Evolutionary conservation across 1,140 invertebrate species (phyloP).

Genomic region (Hylyphantes graminicola): DNA sequence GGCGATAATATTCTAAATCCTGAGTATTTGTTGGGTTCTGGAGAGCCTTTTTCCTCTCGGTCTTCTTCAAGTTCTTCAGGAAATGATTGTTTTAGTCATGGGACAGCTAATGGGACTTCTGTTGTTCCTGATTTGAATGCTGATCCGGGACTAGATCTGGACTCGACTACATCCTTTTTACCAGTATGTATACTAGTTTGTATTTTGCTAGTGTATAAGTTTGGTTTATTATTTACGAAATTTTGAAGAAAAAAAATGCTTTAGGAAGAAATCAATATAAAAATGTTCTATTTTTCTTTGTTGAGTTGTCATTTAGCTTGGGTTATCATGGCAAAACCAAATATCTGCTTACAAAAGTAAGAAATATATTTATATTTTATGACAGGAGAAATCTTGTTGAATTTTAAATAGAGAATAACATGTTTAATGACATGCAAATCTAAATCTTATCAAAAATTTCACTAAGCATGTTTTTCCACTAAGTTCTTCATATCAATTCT

Average conservation of each 20-base stretch:
- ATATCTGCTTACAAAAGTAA: too few relatives aligned
- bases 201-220: background rate
- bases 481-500: background rate
- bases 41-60: slow-evolving; percentile 67
- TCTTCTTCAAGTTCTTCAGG: slow-evolving; percentile 54
- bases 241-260: background rate
- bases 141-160: slow-evolving; percentile 68
- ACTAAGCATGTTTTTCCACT: too few relatives aligned
- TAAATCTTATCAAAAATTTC: too few relatives aligned
- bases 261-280: too few relatives aligned
- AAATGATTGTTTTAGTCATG: slow-evolving; percentile 65
- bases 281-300: too few relatives aligned
- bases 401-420: too few relatives aligned
- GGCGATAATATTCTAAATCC: slow-evolving; percentile 84
- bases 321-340: too few relatives aligned
- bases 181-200: slow-evolving; percentile 36
- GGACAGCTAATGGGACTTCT: slow-evolving; percentile 67
- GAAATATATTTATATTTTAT: too few relatives aligned
- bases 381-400: too few relatives aligned
- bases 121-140: slow-evolving; percentile 67
- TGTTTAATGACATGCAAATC: too few relatives aligned
- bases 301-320: too few relatives aligned
- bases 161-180: slow-evolving; percentile 67
- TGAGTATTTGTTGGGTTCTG: slow-evolving; percentile 79
- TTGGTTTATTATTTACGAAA: background rate